Conservation (phyloP, 2,797 vertebrate genomes). For the Hydrocynus forskahlii region DNA sequence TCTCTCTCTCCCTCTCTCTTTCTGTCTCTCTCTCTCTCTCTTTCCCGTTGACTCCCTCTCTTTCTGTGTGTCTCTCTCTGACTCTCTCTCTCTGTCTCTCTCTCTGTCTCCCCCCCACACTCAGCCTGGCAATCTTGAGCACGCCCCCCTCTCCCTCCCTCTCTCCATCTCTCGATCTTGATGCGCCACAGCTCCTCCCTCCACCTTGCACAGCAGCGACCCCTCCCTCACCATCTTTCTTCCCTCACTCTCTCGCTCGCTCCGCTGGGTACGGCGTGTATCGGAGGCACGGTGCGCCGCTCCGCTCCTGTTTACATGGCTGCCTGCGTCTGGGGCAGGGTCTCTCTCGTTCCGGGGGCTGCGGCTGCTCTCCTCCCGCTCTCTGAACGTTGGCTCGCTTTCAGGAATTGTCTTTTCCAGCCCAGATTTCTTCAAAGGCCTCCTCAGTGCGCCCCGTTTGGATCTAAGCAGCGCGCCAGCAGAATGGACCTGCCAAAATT, state of each 20-base stretch:
- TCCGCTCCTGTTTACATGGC: slow-evolving; percentile 64
- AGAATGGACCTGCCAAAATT: slow-evolving; percentile 84
- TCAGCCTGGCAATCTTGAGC: slow-evolving; percentile 50
- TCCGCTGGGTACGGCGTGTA: slow-evolving; percentile 61
- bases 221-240: slow-evolving; percentile 61
- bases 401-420: slow-evolving; percentile 51
- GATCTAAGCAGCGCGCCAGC: slow-evolving; percentile 74
- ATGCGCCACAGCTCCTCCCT: slow-evolving; percentile 64
- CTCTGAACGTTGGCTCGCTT: slow-evolving; percentile 39
- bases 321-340: slow-evolving; percentile 56
- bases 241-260: slow-evolving; percentile 47
- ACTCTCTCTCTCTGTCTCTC: slow-evolving; percentile 34
- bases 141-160: slow-evolving; percentile 24
- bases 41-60: no score
- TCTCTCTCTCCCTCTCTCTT: slow-evolving; percentile 20
- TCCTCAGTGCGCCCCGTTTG: slow-evolving; percentile 71
- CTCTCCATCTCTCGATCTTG: slow-evolving; percentile 58
- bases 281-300: slow-evolving; percentile 52
- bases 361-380: slow-evolving; percentile 41
- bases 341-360: slow-evolving; percentile 46
- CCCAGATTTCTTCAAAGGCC: slow-evolving; percentile 56
- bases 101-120: slow-evolving; percentile 37
- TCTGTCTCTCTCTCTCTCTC: slow-evolving; percentile 36
- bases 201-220: slow-evolving; percentile 62
- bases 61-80: no score